Conservation (phyloP, 92 coral and sea anemone species). For the Porites divaricata region DNA sequence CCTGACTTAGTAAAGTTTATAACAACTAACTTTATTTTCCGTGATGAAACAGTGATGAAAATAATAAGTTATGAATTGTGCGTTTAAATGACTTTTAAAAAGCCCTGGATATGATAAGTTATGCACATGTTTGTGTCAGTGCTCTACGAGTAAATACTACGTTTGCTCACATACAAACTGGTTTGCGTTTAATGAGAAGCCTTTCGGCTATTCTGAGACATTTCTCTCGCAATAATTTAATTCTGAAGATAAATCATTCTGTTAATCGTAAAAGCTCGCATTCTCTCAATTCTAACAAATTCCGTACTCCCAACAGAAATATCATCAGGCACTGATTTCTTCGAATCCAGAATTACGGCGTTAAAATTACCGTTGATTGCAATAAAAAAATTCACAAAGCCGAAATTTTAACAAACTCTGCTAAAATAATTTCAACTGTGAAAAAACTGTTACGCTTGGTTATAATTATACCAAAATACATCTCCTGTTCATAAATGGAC, state of each 20-base stretch:
- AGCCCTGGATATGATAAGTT: no score
- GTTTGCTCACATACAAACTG: no score
- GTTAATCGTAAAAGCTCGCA: background rate
- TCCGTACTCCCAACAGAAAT: background rate
- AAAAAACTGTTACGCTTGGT: background rate
- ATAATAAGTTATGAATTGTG: no score
- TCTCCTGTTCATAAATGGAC: background rate
- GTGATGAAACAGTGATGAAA: no score
- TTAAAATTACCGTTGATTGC: background rate
- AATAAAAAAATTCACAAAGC: background rate
- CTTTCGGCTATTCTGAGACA: no score
- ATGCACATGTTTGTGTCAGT: no score
- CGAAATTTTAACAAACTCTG: no score
- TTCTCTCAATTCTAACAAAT: background rate
- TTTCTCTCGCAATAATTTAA: background rate
- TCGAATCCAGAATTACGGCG: background rate
- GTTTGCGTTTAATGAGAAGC: no score
- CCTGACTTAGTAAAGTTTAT: no score
- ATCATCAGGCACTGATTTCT: background rate
- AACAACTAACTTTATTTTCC: no score
- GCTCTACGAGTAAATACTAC: no score
- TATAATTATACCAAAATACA: conserved; percentile 6
- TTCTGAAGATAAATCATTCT: background rate
- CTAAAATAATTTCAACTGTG: background rate
- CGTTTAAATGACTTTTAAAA: no score